Conservation (phyloP, 2,888 invertebrate species). For the Dasysyrphus tricinctus region DNA sequence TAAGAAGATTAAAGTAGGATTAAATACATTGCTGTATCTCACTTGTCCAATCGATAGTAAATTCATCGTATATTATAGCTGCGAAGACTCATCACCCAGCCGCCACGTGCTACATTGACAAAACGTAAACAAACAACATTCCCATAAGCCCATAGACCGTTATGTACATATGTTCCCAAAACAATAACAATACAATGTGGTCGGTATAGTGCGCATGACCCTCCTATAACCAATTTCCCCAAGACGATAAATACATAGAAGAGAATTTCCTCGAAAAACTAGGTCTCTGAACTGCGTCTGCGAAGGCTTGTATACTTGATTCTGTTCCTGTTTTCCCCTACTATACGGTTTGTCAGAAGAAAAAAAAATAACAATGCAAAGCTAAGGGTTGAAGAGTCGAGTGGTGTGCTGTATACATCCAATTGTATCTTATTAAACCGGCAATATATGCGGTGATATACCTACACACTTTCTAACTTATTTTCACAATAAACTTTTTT, state of each 20-base stretch:
- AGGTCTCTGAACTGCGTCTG: conserved; percentile 74
- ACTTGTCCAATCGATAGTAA: conserved; percentile 7
- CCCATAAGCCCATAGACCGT: background rate
- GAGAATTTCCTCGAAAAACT: conserved; percentile 50
- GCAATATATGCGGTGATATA: conserved; percentile 45
- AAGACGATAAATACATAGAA: conserved; percentile 4
- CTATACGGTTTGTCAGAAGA: conserved; percentile 26
- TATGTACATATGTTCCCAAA: background rate
- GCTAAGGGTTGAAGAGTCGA: conserved; percentile 44
- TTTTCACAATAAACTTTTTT: background rate
- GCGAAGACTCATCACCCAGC: conserved; percentile 11
- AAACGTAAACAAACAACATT: conserved; percentile 70
- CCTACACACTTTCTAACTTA: conserved; percentile 32
- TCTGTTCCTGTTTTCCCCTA: conserved; percentile 39
- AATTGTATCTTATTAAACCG: conserved; percentile 68
- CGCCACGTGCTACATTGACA: conserved; percentile 63
- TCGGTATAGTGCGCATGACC: conserved; percentile 46
- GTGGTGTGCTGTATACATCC: conserved; percentile 34
- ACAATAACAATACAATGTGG: conserved; percentile 54
- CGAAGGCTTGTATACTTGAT: conserved; percentile 49
- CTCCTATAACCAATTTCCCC: conserved; percentile 52
- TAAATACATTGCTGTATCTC: background rate
- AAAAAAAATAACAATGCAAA: conserved; percentile 5
- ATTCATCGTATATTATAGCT: background rate
- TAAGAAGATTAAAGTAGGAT: too few species aligned